Percentiles rank a stretch among this genome's conserved stretches.
Evolutionary conservation across 2,888 invertebrate genomes (phyloP).

Genomic region (Conus canariensis): DNA sequence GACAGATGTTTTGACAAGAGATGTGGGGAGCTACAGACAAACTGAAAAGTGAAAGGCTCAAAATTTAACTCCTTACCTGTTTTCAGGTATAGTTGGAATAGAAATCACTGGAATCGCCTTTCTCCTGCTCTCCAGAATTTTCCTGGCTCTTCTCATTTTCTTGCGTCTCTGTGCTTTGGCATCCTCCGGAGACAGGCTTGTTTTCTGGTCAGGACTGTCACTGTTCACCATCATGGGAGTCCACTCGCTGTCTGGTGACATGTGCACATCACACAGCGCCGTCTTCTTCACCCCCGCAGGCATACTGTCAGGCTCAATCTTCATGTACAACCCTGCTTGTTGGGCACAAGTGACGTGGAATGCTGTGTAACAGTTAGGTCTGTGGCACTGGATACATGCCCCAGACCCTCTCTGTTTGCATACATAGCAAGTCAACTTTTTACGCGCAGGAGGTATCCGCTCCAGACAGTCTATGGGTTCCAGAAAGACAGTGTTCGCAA

Average conservation of each 20-base stretch:
- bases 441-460: slow-evolving; percentile 95
- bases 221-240: slow-evolving; percentile 73
- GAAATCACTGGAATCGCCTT: slow-evolving; percentile 94
- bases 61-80: slow-evolving; percentile 56
- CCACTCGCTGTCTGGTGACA: slow-evolving; percentile 83
- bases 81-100: slow-evolving; percentile 90
- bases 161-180: slow-evolving; percentile 81
- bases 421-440: slow-evolving; percentile 96
- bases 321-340: slow-evolving; percentile 88
- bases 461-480: slow-evolving; percentile 99
- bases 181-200: slow-evolving; percentile 67
- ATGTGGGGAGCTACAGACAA: neutral
- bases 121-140: slow-evolving; percentile 92
- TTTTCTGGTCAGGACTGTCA: slow-evolving; percentile 51
- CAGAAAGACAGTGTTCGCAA: slow-evolving; percentile 97
- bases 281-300: slow-evolving; percentile 87
- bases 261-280: slow-evolving; percentile 97
- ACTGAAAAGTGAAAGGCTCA: neutral
- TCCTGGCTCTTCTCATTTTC: slow-evolving; percentile 92
- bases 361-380: slow-evolving; percentile 96
- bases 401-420: slow-evolving; percentile 88
- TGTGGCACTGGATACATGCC: slow-evolving; percentile 98
- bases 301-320: slow-evolving; percentile 93
- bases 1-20: neutral
- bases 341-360: slow-evolving; percentile 99